Conservation (phyloP, 2,797 vertebrate species). For the Halcyon chelicuti region DNA sequence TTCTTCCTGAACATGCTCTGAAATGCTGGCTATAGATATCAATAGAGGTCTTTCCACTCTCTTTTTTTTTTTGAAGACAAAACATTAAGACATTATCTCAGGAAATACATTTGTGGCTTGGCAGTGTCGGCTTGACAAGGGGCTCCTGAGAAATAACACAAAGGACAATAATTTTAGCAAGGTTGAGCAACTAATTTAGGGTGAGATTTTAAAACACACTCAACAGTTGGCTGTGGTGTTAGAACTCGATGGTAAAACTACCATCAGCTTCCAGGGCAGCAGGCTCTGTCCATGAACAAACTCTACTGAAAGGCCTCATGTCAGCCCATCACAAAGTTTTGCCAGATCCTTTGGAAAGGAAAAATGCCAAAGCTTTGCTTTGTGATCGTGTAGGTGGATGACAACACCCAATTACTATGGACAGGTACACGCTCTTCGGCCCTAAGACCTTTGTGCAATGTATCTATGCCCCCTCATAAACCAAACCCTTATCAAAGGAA, state of each 20-base stretch:
- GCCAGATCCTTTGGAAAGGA: background rate
- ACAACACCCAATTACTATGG: background rate
- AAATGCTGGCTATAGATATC: background rate
- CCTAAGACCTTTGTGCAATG: background rate
- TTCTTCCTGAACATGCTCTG: background rate
- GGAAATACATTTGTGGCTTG: constrained; percentile 9
- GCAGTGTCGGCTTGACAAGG: constrained; percentile 21
- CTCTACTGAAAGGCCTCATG: background rate
- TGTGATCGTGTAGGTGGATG: background rate
- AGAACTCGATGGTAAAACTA: background rate
- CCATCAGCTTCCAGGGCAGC: background rate
- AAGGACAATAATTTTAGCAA: constrained; percentile 63
- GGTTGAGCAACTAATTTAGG: constrained; percentile 62
- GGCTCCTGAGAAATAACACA: constrained; percentile 61
- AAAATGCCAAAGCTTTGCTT: background rate
- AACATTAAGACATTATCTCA: constrained; percentile 60
- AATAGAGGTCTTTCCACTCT: background rate
- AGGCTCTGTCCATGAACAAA: background rate
- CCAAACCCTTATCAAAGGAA: constrained; percentile 17
- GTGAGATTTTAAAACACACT: constrained; percentile 8
- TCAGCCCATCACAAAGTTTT: background rate
- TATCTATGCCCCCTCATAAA: background rate
- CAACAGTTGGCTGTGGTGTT: background rate
- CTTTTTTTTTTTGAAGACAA: background rate
- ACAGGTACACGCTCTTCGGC: background rate